Conservation (phyloP, 2,113 vertebrate species). For the Rhinolophus ferrumequinum region DNA sequence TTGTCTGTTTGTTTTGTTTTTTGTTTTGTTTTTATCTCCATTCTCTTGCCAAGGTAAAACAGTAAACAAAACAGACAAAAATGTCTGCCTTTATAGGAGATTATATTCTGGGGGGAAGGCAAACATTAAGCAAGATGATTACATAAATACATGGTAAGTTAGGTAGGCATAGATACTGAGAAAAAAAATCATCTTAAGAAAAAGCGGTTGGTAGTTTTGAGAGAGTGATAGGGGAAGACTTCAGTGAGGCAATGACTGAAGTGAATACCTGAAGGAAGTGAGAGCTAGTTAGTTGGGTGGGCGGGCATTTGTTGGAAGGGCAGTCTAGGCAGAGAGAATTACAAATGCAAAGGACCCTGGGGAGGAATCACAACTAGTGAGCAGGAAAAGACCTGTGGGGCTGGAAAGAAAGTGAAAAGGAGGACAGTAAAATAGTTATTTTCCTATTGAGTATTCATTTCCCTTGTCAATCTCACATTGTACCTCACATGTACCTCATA, state of each 20-base stretch:
- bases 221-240: neutral
- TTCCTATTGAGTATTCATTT: neutral
- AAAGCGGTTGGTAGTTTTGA: neutral
- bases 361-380: neutral
- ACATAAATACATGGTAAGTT: neutral
- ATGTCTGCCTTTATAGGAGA: accelerated
- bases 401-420: neutral
- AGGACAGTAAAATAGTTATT: neutral
- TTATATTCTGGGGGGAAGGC: neutral
- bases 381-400: neutral
- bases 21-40: neutral
- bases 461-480: neutral
- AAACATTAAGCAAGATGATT: neutral
- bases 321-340: neutral
- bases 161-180: neutral
- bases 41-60: neutral
- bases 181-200: neutral
- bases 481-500: neutral
- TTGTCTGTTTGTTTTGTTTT: neutral
- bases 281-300: neutral
- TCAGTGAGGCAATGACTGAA: neutral
- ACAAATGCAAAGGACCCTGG: neutral
- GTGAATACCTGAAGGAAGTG: neutral
- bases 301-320: neutral
- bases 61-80: neutral